These are phyloP conservation scores for Ochropacha duplaris DNA, from an alignment of 2,888 invertebrate genomes.

Conservation along the genomic window DNA sequence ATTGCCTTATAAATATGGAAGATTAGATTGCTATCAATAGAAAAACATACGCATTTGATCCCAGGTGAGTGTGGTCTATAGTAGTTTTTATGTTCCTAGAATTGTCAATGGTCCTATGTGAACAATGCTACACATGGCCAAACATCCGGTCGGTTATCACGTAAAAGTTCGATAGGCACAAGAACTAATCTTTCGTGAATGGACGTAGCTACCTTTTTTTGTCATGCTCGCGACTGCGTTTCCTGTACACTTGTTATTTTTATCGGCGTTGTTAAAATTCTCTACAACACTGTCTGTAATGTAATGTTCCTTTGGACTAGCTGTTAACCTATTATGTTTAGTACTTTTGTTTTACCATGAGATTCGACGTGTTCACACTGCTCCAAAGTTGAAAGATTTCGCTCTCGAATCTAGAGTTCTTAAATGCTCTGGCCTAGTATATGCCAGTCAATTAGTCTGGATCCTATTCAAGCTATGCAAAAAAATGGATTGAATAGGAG, in stretches of 20 bases:
- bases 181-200: slow-evolving; percentile 55
- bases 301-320: not conserved
- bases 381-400: too few species aligned
- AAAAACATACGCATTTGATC: not conserved
- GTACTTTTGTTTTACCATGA: too few species aligned
- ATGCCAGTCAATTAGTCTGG: too few species aligned
- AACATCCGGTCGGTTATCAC: slow-evolving; percentile 76
- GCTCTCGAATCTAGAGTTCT: too few species aligned
- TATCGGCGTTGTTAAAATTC: slow-evolving; percentile 20
- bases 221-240: slow-evolving; percentile 23
- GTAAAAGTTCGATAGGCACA: slow-evolving; percentile 59
- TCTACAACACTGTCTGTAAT: slow-evolving; percentile 15
- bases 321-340: too few species aligned
- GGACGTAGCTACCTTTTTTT: slow-evolving; percentile 41
- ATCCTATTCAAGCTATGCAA: too few species aligned
- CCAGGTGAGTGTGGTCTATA: not conserved
- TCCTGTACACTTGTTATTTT: slow-evolving; percentile 25
- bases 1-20: not conserved
- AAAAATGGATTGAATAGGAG: too few species aligned
- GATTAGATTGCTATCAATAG: not conserved
- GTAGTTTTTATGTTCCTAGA: slow-evolving; percentile 30
- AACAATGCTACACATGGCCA: slow-evolving; percentile 72
- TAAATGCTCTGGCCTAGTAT: too few species aligned
- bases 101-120: slow-evolving; percentile 43
- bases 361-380: too few species aligned